A percentile compares a stretch with the other conserved stretches of the same genome.
Evolutionary conservation across 2,797 vertebrate genomes (phyloP).

Genomic region (Yasuhikotakia modesta): DNA sequence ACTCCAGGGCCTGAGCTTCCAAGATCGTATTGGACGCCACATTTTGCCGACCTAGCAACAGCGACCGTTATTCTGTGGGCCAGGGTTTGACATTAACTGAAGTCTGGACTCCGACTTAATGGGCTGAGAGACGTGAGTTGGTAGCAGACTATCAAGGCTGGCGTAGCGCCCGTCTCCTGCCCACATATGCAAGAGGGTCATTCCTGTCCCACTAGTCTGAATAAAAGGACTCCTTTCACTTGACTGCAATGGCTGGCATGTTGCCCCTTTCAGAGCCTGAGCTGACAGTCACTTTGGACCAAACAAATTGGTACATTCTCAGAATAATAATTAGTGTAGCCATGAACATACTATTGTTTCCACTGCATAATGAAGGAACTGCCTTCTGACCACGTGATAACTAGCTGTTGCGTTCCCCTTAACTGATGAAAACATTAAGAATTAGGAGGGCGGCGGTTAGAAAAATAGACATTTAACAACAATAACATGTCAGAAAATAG

Average conservation of each 20-base stretch:
- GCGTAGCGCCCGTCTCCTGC: conserved; percentile 74
- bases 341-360: conserved; percentile 96
- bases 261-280: conserved; percentile 87
- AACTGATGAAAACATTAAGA: conserved; percentile 20
- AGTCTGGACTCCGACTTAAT: conserved; percentile 72
- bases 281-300: conserved; percentile 95
- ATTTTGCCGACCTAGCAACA: conserved; percentile 65
- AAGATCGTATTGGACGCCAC: conserved; percentile 1
- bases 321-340: conserved; percentile 98
- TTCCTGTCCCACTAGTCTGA: conserved; percentile 81
- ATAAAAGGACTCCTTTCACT: conserved; percentile 85
- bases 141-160: conserved; percentile 73
- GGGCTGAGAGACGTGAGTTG: conserved; percentile 69
- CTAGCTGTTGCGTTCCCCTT: conserved; percentile 66
- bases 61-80: conserved; percentile 76
- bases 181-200: conserved; percentile 76
- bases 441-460: neutral
- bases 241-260: conserved; percentile 81
- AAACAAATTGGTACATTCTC: conserved; percentile 98
- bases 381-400: conserved; percentile 83
- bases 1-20: conserved; percentile 2
- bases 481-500: neutral
- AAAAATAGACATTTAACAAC: conserved; percentile 4
- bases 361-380: conserved; percentile 84
- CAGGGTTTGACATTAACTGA: conserved; percentile 72